Evolutionary conservation across 2,888 invertebrate species (phyloP).

Genomic region (Nomada lathburiana): DNA sequence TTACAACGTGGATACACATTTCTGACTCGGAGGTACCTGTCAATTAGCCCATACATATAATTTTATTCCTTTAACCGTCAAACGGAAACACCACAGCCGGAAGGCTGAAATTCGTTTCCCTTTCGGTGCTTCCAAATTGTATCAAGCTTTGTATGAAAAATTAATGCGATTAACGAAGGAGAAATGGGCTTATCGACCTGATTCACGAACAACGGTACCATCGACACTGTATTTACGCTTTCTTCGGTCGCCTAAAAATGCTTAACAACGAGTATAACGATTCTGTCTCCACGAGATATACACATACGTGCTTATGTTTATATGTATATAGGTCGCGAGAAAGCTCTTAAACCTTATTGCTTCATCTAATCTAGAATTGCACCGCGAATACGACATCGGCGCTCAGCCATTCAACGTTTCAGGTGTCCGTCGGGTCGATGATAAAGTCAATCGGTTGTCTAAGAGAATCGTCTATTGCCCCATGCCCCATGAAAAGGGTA

Average conservation of each 20-base stretch:
- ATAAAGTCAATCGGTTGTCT: slow-evolving; percentile 14
- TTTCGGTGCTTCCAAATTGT: not conserved
- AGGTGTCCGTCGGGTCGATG: slow-evolving; percentile 3
- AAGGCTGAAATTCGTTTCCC: not conserved
- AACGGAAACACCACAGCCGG: not conserved
- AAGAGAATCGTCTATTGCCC: not conserved
- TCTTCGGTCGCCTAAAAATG: slow-evolving; percentile 68
- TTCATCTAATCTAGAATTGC: slow-evolving; percentile 68
- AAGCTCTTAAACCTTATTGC: slow-evolving; percentile 72
- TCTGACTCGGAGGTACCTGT: slow-evolving; percentile 40
- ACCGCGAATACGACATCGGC: slow-evolving; percentile 55
- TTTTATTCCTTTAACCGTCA: not conserved
- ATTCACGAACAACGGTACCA: slow-evolving; percentile 54
- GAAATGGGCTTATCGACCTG: slow-evolving; percentile 64
- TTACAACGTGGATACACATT: slow-evolving; percentile 32
- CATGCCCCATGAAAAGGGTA: not conserved
- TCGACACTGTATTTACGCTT: slow-evolving; percentile 39
- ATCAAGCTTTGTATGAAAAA: not conserved
- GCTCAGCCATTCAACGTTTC: slow-evolving; percentile 32
- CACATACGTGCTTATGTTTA: not conserved
- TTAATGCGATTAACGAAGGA: not conserved
- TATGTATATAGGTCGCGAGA: slow-evolving; percentile 55
- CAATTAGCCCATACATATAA: slow-evolving; percentile 58
- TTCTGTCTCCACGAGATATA: slow-evolving; percentile 54
- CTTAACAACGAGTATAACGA: slow-evolving; percentile 73